These are phyloP conservation scores for Lampris incognitus DNA, from an alignment of 2,113 vertebrate species.

Conservation along the genomic window DNA sequence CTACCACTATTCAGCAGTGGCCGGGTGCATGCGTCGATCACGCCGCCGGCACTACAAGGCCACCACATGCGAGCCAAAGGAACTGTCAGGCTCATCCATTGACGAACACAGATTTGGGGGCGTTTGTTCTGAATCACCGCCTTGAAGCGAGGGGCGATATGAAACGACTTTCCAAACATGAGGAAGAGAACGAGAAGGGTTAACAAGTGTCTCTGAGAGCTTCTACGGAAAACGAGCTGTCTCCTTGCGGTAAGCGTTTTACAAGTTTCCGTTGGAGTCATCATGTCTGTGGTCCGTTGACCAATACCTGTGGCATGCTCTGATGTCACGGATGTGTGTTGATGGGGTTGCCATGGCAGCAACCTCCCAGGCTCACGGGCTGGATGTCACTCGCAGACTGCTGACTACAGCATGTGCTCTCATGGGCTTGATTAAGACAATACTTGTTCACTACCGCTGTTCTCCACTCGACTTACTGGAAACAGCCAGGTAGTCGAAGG, in stretches of 20 bases:
- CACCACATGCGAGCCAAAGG: neutral
- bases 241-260: slow-evolving; percentile 42
- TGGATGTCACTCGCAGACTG: slow-evolving; percentile 42
- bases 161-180: too few relatives aligned
- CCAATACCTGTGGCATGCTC: slow-evolving; percentile 58
- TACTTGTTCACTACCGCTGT: neutral
- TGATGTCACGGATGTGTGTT: slow-evolving; percentile 51
- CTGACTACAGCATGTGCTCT: slow-evolving; percentile 1
- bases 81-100: neutral
- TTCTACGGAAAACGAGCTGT: slow-evolving; percentile 36
- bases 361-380: slow-evolving; percentile 19
- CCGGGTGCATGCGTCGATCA: slow-evolving; percentile 53
- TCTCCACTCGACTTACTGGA: neutral
- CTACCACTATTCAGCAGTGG: slow-evolving; percentile 7
- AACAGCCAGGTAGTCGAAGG: neutral
- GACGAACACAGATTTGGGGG: neutral
- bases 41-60: neutral
- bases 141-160: too few relatives aligned
- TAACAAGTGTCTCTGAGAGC: slow-evolving; percentile 35
- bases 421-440: slow-evolving; percentile 23
- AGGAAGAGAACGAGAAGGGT: neutral
- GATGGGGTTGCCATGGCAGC: slow-evolving; percentile 52
- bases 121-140: neutral
- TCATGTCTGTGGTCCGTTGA: slow-evolving; percentile 59
- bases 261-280: slow-evolving; percentile 66